Base-by-base conservation (phyloP, 2,888 invertebrate genomes). In the Camponotus fellah region DNA sequence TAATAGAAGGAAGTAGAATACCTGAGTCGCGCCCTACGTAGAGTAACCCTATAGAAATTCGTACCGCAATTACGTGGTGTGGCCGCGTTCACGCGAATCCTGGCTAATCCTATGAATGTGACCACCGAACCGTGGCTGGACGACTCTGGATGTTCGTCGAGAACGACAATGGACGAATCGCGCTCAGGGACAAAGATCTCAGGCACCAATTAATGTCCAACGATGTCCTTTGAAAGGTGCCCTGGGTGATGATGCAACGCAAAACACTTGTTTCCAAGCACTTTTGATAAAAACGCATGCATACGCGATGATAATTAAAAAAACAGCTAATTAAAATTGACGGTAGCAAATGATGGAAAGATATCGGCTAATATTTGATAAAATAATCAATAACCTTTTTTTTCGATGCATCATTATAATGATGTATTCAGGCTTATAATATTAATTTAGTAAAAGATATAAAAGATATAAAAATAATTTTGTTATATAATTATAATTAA, bases 171-270 rank as follows among this genome's bases (percentile, higher is more conserved):
- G 91, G 92, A 91, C 91, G 93, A 92, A 89, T 91, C 91, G 92
- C 91, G 88, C 90, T 85, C 87, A 86, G 85, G 92, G 91, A 94
- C 94, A 94, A 94, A 94, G 94, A 95, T 94, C 93, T 92, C 93
- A 89, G 89, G 91, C 91, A 92, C 94, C 94, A 95, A 95, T 95
- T 95, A 94, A 94, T 94, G 95, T 94, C 93, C 93, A 90, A 93
- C 93, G 91, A 92, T 90, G 90, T 89, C 91, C 91, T 90, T 90
- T 91, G 79, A 80, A 80, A 60, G 79, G 60, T 80, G 60, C n/a
- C 26, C 21, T 60, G 79, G 79, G 71, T 49, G 79, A 62, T 80
- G 60, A 49, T 60, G 79, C 79, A 80, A 80, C 17, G 72, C n/a
- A 71, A 80, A 62, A 80, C 79, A 80, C 71, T 80, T 80, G 71